Percentiles rank a stretch among this genome's conserved stretches.
Conservation (phyloP, 2,113 vertebrate species). For the Etheostoma spectabile region DNA sequence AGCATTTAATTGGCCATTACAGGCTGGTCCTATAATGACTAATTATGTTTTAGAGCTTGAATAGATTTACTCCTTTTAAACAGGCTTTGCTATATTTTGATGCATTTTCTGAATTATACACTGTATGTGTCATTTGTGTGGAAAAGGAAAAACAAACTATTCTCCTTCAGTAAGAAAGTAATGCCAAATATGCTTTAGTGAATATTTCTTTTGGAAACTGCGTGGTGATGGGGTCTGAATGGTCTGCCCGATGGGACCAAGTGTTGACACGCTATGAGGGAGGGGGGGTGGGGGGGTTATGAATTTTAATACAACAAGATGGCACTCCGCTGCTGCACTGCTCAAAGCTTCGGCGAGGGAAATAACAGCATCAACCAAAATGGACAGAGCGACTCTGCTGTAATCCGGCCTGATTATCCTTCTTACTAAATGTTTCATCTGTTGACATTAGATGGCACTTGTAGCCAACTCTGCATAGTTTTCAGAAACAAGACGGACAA, state of each 20-base stretch:
- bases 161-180: neutral
- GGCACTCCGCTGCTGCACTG: slow-evolving; percentile 9
- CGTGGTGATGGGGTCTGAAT: neutral
- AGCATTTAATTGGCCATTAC: neutral
- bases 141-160: slow-evolving; percentile 6
- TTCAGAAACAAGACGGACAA: slow-evolving; percentile 7
- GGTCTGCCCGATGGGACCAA: neutral
- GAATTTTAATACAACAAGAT: slow-evolving; percentile 24
- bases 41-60: too few species aligned
- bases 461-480: neutral
- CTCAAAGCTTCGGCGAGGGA: neutral
- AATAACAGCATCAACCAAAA: slow-evolving; percentile 30
- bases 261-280: slow-evolving; percentile 23
- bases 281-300: slow-evolving; percentile 7
- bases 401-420: slow-evolving; percentile 31
- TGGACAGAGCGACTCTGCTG: slow-evolving; percentile 8
- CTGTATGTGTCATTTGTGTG: neutral
- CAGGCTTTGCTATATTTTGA: neutral
- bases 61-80: slow-evolving; percentile 21
- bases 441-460: slow-evolving; percentile 46
- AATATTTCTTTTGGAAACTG: neutral
- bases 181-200: slow-evolving; percentile 5
- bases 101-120: slow-evolving; percentile 22
- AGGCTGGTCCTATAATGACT: neutral
- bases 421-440: slow-evolving; percentile 51